Evolutionary conservation across 1,140 invertebrate genomes (phyloP).

Genomic region (Drosophila arizonae): DNA sequence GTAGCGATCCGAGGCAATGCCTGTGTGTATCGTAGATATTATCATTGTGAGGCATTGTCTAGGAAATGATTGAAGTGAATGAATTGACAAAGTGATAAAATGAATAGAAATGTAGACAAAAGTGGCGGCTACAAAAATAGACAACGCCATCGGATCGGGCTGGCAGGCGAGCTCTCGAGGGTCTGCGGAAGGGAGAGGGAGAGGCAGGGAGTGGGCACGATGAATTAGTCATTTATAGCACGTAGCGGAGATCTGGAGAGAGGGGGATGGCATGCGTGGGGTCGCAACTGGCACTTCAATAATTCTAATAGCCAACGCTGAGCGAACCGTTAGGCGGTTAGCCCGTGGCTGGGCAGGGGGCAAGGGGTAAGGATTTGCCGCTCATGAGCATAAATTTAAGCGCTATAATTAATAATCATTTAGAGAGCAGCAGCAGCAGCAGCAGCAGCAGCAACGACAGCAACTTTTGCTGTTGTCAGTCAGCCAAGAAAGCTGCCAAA

Average conservation of each 20-base stretch:
- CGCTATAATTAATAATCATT: slow-evolving; percentile 78
- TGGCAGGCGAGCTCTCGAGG: slow-evolving; percentile 11
- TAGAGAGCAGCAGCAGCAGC: slow-evolving; percentile 46
- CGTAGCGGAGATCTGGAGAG: slow-evolving; percentile 29
- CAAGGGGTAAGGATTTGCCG: slow-evolving; percentile 5
- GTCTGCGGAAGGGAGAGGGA: neutral
- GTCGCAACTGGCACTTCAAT: slow-evolving; percentile 49
- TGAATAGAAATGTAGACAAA: slow-evolving; percentile 47
- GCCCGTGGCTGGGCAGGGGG: neutral
- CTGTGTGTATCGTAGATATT: slow-evolving; percentile 52
- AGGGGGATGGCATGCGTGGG: slow-evolving; percentile 43
- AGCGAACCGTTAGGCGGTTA: neutral
- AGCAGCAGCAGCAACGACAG: slow-evolving; percentile 28
- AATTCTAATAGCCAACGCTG: slow-evolving; percentile 29
- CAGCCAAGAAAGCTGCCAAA: slow-evolving; percentile 36
- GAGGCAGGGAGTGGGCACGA: slow-evolving; percentile 32
- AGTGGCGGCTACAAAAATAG: slow-evolving; percentile 71
- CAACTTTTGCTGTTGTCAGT: slow-evolving; percentile 53
- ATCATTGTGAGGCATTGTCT: slow-evolving; percentile 20
- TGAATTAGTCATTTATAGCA: slow-evolving; percentile 78
- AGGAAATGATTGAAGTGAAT: slow-evolving; percentile 55
- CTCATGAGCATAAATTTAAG: slow-evolving; percentile 51
- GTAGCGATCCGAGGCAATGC: slow-evolving; percentile 36
- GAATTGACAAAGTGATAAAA: slow-evolving; percentile 62
- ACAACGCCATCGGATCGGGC: slow-evolving; percentile 43